Evolutionary conservation across 2,888 invertebrate species (phyloP), one percentile per base, ranked within the genome.

Genomic region (Epinotia bilunana): DNA sequence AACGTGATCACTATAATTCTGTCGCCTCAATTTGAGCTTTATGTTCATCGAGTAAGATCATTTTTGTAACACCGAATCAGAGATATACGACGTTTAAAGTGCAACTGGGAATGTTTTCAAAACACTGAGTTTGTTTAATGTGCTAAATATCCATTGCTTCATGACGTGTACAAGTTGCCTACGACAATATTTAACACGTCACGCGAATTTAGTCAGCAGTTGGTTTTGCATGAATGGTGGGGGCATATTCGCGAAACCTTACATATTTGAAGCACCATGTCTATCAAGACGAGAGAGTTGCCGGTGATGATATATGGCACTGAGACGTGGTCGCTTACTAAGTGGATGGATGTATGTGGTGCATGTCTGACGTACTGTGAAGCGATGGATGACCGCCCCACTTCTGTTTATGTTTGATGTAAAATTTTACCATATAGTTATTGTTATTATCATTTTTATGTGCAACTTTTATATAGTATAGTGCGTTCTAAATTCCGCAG

Each of bases 141-240:
- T 64, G 57, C 62, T 57, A 43, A 18, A 49, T 49, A n/a, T 18
- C 28, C 39, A 57, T 64, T 64, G 65, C 55, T 71, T 65, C 61
- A 74, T 67, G 74, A 71, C 39, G 71, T 71, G 74, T 46, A 83
- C 82, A 83, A 80, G 79, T 80, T 83, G 80, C 82, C 81, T 73
- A 75, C 80, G 72, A 80, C 80, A 81, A 83, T 86, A 88, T 86
- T 86, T 87, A 82, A 82, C 78, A 79, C 84, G 81, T 80, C 79
- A 79, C 84, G 83, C 82, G 57, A 83, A 83, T 86, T 88, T 85
- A 86, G 87, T 86, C 87, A 84, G 83, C 84, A 85, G 79, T 84
- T 84, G 82, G 83, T 82, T 83, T 81, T 83, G 78, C 85, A 83
- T 81, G 84, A 82, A 77, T 68, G 81, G 80, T 33, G 77, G 28